Evolutionary conservation across 2,113 vertebrate species (phyloP).

Genomic region (Pseudopodoces humilis): DNA sequence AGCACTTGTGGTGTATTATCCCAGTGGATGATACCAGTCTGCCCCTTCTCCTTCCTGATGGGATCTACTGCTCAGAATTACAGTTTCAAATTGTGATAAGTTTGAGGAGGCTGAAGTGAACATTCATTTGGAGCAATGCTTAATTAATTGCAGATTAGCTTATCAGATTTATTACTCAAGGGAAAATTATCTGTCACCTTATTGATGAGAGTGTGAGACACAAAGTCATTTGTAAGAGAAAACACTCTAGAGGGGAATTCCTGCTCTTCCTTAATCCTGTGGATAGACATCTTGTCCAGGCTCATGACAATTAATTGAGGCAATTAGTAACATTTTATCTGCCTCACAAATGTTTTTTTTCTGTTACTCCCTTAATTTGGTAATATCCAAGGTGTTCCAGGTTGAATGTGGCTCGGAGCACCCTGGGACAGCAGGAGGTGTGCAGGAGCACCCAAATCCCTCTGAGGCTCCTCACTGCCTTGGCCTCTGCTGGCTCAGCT

Average conservation of each 20-base stretch:
- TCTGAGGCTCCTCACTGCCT: neutral
- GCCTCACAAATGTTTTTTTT: neutral
- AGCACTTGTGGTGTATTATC: rapidly evolving
- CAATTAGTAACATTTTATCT: neutral
- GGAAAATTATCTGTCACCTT: neutral
- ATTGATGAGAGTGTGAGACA: neutral
- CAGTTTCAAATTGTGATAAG: neutral
- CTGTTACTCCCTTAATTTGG: neutral
- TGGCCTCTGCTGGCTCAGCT: rapidly evolving
- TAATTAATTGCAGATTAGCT: slow-evolving; percentile 16
- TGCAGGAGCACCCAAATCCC: neutral
- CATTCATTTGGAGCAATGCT: neutral
- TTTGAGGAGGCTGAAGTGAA: neutral
- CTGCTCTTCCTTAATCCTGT: neutral
- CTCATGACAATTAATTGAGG: neutral
- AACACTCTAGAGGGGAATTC: neutral
- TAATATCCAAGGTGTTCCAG: neutral
- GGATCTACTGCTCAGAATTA: neutral
- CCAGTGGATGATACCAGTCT: neutral
- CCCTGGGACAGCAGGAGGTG: neutral
- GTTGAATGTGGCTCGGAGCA: neutral
- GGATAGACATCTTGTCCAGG: neutral
- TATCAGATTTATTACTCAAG: slow-evolving; percentile 3
- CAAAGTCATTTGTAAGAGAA: neutral
- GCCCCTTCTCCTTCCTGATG: neutral